These are phyloP conservation scores for Phocoena sinus DNA, from an alignment of 2,113 vertebrate genomes.

Conservation along the genomic window DNA sequence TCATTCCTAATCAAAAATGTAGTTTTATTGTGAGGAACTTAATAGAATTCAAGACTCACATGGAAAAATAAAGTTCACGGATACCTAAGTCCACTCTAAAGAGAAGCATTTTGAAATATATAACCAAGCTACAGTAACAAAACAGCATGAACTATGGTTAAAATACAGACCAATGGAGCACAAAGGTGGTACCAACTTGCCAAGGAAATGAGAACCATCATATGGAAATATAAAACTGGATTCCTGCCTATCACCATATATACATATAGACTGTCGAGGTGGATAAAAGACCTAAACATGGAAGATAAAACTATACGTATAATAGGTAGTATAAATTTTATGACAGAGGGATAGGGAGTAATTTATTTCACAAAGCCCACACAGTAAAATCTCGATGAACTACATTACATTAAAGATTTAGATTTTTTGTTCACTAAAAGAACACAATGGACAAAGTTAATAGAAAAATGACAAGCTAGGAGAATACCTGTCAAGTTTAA, in stretches of 20 bases:
- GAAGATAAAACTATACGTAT: not conserved
- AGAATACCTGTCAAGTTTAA: not conserved
- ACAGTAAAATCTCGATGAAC: not conserved
- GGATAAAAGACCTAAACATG: not conserved
- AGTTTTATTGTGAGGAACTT: not conserved
- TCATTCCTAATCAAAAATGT: not conserved
- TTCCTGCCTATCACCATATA: not conserved
- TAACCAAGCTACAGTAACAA: not conserved
- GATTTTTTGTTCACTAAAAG: not conserved
- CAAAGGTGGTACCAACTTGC: not conserved
- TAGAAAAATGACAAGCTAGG: not conserved
- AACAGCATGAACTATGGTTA: not conserved
- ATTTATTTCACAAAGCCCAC: not conserved
- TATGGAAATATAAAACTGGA: not conserved
- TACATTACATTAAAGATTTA: not conserved
- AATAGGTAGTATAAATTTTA: not conserved
- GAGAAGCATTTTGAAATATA: not conserved
- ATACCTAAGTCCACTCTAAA: not conserved
- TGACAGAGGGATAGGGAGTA: not conserved
- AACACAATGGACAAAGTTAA: not conserved
- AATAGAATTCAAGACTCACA: not conserved
- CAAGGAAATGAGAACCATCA: not conserved
- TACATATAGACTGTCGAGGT: not conserved
- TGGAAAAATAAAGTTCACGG: not conserved
- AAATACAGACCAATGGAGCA: not conserved